Conservation (phyloP, 2,888 invertebrate species). For the Teleogryllus oceanicus region DNA sequence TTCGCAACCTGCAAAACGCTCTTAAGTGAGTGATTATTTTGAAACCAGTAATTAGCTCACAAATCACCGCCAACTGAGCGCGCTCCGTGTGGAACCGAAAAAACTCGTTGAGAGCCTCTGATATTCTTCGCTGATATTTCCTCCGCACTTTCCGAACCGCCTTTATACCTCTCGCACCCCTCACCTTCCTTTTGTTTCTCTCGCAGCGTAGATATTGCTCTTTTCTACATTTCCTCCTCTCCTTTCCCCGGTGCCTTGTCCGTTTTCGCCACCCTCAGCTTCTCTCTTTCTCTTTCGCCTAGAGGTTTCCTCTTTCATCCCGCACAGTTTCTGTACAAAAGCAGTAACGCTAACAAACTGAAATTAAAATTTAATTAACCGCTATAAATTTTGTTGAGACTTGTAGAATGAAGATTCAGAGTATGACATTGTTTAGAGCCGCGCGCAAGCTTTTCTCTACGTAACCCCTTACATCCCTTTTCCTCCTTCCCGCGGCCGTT, state of each 20-base stretch:
- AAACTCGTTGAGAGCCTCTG: background rate
- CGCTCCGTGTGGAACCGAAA: background rate
- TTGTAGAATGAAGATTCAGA: constrained; percentile 49
- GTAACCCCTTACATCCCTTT: background rate
- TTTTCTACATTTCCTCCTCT: background rate
- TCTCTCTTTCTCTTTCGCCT: constrained; percentile 21
- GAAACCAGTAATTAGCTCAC: constrained; percentile 10
- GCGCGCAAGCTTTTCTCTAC: constrained; percentile 6
- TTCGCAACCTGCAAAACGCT: background rate
- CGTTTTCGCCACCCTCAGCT: background rate
- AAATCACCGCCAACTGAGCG: background rate
- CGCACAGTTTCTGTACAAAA: constrained; percentile 28
- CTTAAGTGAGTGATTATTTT: constrained; percentile 18
- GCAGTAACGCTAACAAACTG: constrained; percentile 38
- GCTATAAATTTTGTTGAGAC: constrained; percentile 47
- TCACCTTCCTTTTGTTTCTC: background rate
- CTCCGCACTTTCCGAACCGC: background rate
- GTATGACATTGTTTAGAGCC: constrained; percentile 48
- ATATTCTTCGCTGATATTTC: background rate
- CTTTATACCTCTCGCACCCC: background rate
- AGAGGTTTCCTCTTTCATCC: constrained; percentile 20
- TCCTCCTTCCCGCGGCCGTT: constrained; percentile 43
- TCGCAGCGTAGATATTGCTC: background rate
- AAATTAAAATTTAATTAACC: constrained; percentile 51
- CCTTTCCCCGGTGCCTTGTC: constrained; percentile 11